Conservation (phyloP, 1,140 invertebrate genomes). For the Oryctes rhinoceros region DNA sequence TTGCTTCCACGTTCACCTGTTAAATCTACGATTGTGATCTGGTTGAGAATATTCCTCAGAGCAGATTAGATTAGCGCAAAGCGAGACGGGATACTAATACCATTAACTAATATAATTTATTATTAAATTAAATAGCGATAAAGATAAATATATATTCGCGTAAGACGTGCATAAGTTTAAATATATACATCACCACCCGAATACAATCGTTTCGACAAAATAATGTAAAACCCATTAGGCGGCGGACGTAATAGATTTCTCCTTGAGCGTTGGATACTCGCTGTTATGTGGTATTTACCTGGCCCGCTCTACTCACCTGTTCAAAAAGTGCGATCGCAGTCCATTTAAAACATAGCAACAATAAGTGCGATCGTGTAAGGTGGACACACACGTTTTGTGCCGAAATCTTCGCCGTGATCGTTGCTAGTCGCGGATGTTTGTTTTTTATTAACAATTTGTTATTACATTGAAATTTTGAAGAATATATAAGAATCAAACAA, state of each 20-base stretch:
- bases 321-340: slow-evolving; percentile 20
- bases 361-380: slow-evolving; percentile 7
- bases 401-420: not conserved
- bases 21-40: too few relatives aligned
- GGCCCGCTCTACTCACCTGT: slow-evolving; percentile 31
- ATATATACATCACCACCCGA: too few relatives aligned
- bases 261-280: not conserved
- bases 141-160: not conserved
- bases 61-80: too few relatives aligned
- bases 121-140: too few relatives aligned
- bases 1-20: too few relatives aligned
- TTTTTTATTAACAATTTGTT: not conserved
- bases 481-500: not conserved
- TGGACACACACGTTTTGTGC: not conserved
- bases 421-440: not conserved
- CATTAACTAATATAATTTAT: too few relatives aligned
- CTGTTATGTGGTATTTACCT: slow-evolving; percentile 16
- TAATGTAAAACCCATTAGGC: not conserved
- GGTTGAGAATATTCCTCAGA: too few relatives aligned
- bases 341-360: slow-evolving; percentile 12
- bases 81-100: too few relatives aligned
- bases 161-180: too few relatives aligned
- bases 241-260: slow-evolving; percentile 8
- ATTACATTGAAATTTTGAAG: not conserved
- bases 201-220: not conserved